A percentile compares a stretch with the other conserved stretches of the same genome.
These are phyloP conservation scores for Lepisosteus oculatus DNA, from an alignment of 2,113 vertebrate species.

Conservation along the genomic window DNA sequence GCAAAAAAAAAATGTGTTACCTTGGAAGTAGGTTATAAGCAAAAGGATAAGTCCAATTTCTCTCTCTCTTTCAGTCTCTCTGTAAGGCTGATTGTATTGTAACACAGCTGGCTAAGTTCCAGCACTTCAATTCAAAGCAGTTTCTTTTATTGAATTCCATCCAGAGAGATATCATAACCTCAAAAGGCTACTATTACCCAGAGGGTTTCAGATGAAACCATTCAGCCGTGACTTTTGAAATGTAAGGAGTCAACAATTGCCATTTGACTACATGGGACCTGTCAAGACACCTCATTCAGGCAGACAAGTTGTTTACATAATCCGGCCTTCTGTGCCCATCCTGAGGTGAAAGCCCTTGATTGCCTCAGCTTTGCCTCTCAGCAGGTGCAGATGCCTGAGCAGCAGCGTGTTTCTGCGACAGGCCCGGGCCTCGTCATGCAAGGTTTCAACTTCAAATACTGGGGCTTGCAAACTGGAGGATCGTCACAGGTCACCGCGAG, in stretches of 20 bases:
- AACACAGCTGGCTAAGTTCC: slow-evolving; percentile 63
- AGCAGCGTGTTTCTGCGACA: slow-evolving; percentile 19
- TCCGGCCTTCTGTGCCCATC: slow-evolving; percentile 29
- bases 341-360: slow-evolving; percentile 35
- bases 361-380: slow-evolving; percentile 39
- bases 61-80: slow-evolving; percentile 31
- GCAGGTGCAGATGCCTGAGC: slow-evolving; percentile 40
- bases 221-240: slow-evolving; percentile 64
- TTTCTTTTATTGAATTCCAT: slow-evolving; percentile 78
- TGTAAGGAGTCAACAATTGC: slow-evolving; percentile 59
- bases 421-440: slow-evolving; percentile 17
- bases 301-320: slow-evolving; percentile 61
- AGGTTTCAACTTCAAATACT: slow-evolving; percentile 40
- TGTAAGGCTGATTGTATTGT: slow-evolving; percentile 53
- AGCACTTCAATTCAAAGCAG: slow-evolving; percentile 64
- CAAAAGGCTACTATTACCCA: slow-evolving; percentile 73
- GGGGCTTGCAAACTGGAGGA: slow-evolving; percentile 15
- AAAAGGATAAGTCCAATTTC: slow-evolving; percentile 54
- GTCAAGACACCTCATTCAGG: slow-evolving; percentile 48
- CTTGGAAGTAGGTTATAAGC: slow-evolving; percentile 51
- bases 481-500: slow-evolving; percentile 21
- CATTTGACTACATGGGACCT: slow-evolving; percentile 51
- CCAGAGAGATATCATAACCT: slow-evolving; percentile 78
- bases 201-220: slow-evolving; percentile 67
- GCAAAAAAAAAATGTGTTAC: slow-evolving; percentile 25